Evolutionary conservation across 2,797 vertebrate genomes (phyloP), one percentile per base, ranked within the genome.

Genomic region (Tadarida brasiliensis): DNA sequence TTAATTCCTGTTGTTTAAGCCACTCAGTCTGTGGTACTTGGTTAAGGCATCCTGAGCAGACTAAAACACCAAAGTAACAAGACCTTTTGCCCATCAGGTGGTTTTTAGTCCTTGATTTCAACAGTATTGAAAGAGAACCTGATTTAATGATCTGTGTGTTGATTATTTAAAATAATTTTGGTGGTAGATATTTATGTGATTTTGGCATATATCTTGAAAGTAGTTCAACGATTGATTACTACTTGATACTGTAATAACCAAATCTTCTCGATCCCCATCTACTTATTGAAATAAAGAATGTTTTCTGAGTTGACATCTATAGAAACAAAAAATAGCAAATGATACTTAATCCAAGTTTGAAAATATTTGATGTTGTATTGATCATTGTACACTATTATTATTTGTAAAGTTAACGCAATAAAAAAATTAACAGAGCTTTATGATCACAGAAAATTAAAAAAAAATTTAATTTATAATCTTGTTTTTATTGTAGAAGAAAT

Each of bases 131-230:
- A 88, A 74, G 57, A 87, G 89, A 76, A 44, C 5, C 20, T 44
- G 28, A 54, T 20, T 81, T 47, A 61, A 78, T 82, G 22, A 17
- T 49, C n/a, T 61, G 14, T 17, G 9, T 57, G 19, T 20, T 73
- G 35, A 73, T 61, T 47, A 70, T 12, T 76, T 65, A 51, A 87
- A 68, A 83, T 71, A 39, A 30, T 59, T 86, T 93, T 90, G 12
- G 80, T 78, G 63, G 65, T 78, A 76, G 28, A 71, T 65, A 81
- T 54, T 92, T 80, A 61, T 24, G 47, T 82, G 82, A 77, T 56
- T 95, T 89, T 76, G 39, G 28, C 19, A 59, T 47, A 74, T 44
- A 35, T 63, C 81, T 82, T 95, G 56, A 92, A 95, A 89, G 51
- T 51, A 83, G n/a, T 59, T 82, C 63, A 78, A 94, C 63, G 26